Percentiles rank a stretch among this genome's conserved stretches.
Conservation (phyloP, 2,797 vertebrate species). For the Sebastes cheni region DNA sequence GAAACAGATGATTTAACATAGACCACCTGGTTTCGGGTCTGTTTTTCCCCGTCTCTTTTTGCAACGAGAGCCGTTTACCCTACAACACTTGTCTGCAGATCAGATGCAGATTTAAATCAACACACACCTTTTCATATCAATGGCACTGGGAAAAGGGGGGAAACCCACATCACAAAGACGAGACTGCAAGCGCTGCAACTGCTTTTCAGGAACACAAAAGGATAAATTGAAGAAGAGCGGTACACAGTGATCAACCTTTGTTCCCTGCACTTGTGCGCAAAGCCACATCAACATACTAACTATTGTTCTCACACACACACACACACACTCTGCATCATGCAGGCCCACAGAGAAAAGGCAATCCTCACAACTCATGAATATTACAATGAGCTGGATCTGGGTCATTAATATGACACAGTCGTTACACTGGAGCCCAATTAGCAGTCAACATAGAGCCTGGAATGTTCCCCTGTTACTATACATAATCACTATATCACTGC, state of each 20-base stretch:
- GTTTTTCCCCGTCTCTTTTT: conserved; percentile 17
- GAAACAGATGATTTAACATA: conserved; percentile 35
- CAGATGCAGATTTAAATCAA: conserved; percentile 54
- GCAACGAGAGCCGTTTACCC: conserved; percentile 5
- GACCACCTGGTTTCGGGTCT: conserved; percentile 40
- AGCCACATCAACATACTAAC: conserved; percentile 8
- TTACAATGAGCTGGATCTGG: conserved; percentile 80
- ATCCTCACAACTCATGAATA: conserved; percentile 78
- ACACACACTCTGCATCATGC: conserved; percentile 33
- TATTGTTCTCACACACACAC: conserved; percentile 12
- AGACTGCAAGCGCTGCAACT: neutral
- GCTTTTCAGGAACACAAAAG: conserved; percentile 64
- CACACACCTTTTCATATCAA: conserved; percentile 20
- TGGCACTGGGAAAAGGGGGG: neutral
- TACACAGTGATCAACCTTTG: conserved; percentile 55
- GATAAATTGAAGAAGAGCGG: conserved; percentile 32
- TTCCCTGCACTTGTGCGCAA: conserved; percentile 22
- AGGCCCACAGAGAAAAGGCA: conserved; percentile 55
- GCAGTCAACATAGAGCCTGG: conserved; percentile 75
- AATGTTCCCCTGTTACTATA: conserved; percentile 70
- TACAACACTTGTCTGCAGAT: conserved; percentile 18
- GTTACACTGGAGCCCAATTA: conserved; percentile 83
- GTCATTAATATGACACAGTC: conserved; percentile 84
- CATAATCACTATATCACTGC: conserved; percentile 74
- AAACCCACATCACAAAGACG: conserved; percentile 26